These are phyloP conservation scores for Drosophila borborema DNA, from an alignment of 2,888 invertebrate genomes.

Conservation along the genomic window DNA sequence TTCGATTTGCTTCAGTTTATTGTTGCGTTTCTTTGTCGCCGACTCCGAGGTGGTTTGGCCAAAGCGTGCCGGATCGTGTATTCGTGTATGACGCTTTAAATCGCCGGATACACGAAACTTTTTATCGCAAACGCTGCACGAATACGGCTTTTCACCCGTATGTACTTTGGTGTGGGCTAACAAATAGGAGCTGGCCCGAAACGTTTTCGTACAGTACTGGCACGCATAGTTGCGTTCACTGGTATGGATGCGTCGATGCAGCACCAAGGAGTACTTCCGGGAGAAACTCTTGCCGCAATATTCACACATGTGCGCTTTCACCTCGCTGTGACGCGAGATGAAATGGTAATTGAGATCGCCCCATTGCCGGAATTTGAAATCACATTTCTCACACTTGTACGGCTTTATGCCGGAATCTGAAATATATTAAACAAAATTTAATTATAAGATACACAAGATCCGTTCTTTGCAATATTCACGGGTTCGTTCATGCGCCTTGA, in stretches of 20 bases:
- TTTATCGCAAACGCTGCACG: slow-evolving; percentile 91
- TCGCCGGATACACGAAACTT: slow-evolving; percentile 93
- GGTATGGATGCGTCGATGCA: slow-evolving; percentile 94
- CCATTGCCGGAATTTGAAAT: slow-evolving; percentile 93
- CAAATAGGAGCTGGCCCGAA: slow-evolving; percentile 94
- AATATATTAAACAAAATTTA: background rate
- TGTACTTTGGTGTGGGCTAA: slow-evolving; percentile 94
- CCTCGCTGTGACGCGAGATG: slow-evolving; percentile 92
- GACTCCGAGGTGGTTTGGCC: slow-evolving; percentile 71
- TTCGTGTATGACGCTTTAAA: slow-evolving; percentile 91
- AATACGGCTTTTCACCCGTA: slow-evolving; percentile 93
- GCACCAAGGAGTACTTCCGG: slow-evolving; percentile 92
- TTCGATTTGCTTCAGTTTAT: slow-evolving; percentile 45
- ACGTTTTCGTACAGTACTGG: slow-evolving; percentile 92
- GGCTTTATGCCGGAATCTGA: slow-evolving; percentile 92
- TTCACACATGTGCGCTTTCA: slow-evolving; percentile 94
- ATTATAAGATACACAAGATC: background rate
- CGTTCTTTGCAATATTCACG: slow-evolving; percentile 81
- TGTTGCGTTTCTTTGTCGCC: slow-evolving; percentile 18
- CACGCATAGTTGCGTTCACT: slow-evolving; percentile 95
- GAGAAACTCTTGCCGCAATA: slow-evolving; percentile 96
- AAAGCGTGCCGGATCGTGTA: slow-evolving; percentile 86
- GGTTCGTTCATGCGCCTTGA: slow-evolving; percentile 92
- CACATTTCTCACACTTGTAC: slow-evolving; percentile 92
- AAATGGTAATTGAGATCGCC: slow-evolving; percentile 95